Conservation (phyloP, 2,888 invertebrate genomes). For the Branchinecta sandiegonensis region DNA sequence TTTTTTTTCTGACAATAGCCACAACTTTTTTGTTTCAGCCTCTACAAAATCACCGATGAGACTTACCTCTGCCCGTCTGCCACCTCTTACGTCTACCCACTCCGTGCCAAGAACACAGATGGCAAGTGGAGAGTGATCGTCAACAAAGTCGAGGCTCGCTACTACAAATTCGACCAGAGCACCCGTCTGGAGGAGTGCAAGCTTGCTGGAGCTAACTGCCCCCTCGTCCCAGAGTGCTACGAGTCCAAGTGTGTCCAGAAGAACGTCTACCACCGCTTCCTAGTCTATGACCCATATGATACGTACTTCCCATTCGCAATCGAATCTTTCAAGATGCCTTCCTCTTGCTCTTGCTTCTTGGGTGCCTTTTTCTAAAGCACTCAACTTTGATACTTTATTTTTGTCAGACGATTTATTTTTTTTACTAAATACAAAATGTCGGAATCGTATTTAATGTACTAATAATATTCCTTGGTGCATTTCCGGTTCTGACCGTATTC, state of each 20-base stretch:
- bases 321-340: slow-evolving; percentile 29
- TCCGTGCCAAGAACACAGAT: slow-evolving; percentile 28
- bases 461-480: too few relatives aligned
- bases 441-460: too few relatives aligned
- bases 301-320: slow-evolving; percentile 30
- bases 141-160: slow-evolving; percentile 27
- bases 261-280: slow-evolving; percentile 29
- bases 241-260: slow-evolving; percentile 29
- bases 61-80: slow-evolving; percentile 29
- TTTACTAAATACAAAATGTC: too few relatives aligned
- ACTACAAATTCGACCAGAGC: slow-evolving; percentile 26
- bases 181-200: slow-evolving; percentile 26
- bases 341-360: slow-evolving; percentile 29
- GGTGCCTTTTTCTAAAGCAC: slow-evolving; percentile 23
- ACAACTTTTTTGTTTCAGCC: not conserved
- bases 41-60: slow-evolving; percentile 25
- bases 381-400: not conserved
- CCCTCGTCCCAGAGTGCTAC: slow-evolving; percentile 29
- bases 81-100: slow-evolving; percentile 28
- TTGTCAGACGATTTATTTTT: too few relatives aligned
- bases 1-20: too few relatives aligned
- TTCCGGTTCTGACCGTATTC: too few relatives aligned
- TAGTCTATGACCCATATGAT: slow-evolving; percentile 29
- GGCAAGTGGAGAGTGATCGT: slow-evolving; percentile 29
- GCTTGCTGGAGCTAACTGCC: slow-evolving; percentile 26